A percentile compares a stretch with the other conserved stretches of the same genome.
These are phyloP conservation scores for Poeciliopsis occidentalis DNA, from an alignment of 2,113 vertebrate species.

Conservation along the genomic window DNA sequence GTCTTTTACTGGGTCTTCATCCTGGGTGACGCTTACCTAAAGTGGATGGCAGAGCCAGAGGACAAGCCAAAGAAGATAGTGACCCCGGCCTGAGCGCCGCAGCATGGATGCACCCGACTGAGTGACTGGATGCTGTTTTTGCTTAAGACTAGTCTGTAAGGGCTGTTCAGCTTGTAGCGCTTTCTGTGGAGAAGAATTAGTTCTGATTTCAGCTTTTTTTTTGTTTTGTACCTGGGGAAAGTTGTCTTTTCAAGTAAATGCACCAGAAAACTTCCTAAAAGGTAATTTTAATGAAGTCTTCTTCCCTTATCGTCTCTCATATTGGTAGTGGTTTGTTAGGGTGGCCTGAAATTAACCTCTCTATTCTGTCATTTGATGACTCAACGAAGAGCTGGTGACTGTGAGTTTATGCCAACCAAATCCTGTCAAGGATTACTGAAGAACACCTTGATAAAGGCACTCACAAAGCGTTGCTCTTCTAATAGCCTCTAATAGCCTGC, in stretches of 20 bases:
- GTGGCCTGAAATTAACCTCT: not conserved
- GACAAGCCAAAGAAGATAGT: constrained; percentile 66
- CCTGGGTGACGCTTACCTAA: constrained; percentile 64
- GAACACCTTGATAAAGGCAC: constrained; percentile 24
- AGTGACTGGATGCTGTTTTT: constrained; percentile 28
- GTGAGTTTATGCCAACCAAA: constrained; percentile 41
- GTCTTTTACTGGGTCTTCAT: constrained; percentile 72
- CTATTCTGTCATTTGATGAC: constrained; percentile 46
- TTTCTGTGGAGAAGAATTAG: constrained; percentile 27
- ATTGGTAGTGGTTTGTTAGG: not conserved
- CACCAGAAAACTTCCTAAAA: constrained; percentile 21
- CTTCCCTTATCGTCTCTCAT: not conserved
- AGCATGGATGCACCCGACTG: constrained; percentile 33
- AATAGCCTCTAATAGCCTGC: constrained; percentile 11
- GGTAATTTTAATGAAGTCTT: constrained; percentile 42
- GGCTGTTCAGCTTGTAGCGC: constrained; percentile 43
- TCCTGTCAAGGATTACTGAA: constrained; percentile 66
- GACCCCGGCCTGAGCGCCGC: constrained; percentile 56
- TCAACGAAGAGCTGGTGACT: constrained; percentile 32
- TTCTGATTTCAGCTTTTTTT: constrained; percentile 1
- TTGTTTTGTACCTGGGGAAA: constrained; percentile 20
- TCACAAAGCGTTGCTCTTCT: not conserved
- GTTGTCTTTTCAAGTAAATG: not conserved
- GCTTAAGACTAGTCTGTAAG: constrained; percentile 39
- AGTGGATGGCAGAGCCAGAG: constrained; percentile 55